Evolutionary conservation across 2,113 vertebrate species (phyloP).

Genomic region (Megaleporinus macrocephalus): DNA sequence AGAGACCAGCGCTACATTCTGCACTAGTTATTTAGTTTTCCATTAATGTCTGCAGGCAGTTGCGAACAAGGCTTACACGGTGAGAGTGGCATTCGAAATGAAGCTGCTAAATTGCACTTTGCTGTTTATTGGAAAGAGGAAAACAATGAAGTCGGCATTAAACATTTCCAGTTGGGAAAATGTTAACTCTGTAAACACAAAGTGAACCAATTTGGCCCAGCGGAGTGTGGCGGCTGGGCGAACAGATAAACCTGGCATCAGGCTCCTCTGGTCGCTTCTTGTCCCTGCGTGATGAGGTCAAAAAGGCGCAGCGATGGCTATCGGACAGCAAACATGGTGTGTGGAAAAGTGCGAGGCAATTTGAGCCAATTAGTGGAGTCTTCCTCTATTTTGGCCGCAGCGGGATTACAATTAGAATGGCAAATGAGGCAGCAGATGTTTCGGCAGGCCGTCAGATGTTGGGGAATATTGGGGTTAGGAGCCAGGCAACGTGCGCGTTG

Average conservation of each 20-base stretch:
- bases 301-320: not conserved
- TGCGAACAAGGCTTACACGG: conserved; percentile 55
- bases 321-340: conserved; percentile 32
- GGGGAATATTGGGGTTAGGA: conserved; percentile 57
- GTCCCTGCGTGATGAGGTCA: conserved; percentile 21
- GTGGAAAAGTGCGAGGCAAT: conserved; percentile 52
- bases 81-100: conserved; percentile 59
- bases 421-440: conserved; percentile 63
- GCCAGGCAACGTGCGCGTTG: conserved; percentile 49
- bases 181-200: conserved; percentile 14
- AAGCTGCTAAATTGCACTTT: conserved; percentile 55
- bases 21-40: conserved; percentile 67
- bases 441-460: conserved; percentile 57
- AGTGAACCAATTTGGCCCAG: conserved; percentile 2
- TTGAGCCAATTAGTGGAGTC: conserved; percentile 53
- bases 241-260: conserved; percentile 8
- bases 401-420: conserved; percentile 62
- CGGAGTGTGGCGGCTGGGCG: not conserved
- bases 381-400: conserved; percentile 51
- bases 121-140: conserved; percentile 60
- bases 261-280: conserved; percentile 12
- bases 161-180: conserved; percentile 36
- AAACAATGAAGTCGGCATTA: conserved; percentile 57
- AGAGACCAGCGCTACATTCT: conserved; percentile 44
- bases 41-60: conserved; percentile 59